Evolutionary conservation across 1,140 invertebrate genomes (phyloP).

Genomic region (Asbolus verrucosus): DNA sequence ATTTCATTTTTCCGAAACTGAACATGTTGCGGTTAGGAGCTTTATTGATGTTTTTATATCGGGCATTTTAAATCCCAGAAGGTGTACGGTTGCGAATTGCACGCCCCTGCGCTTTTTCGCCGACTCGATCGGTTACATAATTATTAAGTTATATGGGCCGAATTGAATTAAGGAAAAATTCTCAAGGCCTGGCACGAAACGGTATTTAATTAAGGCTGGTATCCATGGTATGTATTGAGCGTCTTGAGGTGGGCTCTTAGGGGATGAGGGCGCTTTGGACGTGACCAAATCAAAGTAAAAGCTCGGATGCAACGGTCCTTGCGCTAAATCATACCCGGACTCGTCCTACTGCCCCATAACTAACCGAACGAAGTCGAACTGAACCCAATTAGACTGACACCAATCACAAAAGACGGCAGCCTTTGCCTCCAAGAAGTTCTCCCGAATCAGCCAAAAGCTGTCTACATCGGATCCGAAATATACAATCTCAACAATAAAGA

Average conservation of each 20-base stretch:
- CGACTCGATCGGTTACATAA: conserved; percentile 6
- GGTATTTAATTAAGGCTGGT: conserved; percentile 54
- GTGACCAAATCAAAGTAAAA: conserved; percentile 57
- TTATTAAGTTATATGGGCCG: conserved; percentile 7
- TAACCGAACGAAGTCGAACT: not conserved
- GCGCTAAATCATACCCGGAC: conserved; percentile 28
- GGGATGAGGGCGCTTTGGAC: conserved; percentile 41
- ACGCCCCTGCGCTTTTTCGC: not conserved
- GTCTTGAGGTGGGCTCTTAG: conserved; percentile 40
- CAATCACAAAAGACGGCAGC: no score
- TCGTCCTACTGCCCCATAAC: conserved; percentile 23
- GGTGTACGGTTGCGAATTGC: conserved; percentile 21
- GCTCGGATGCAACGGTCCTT: conserved; percentile 27
- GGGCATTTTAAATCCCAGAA: conserved; percentile 54
- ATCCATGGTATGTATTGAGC: conserved; percentile 47
- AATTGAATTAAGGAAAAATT: conserved; percentile 21
- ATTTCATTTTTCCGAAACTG: conserved; percentile 63
- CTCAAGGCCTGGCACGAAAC: conserved; percentile 37
- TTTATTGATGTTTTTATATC: conserved; percentile 61
- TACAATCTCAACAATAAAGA: no score
- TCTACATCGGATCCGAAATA: no score
- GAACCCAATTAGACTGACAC: not conserved
- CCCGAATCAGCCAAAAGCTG: no score
- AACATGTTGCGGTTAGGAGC: conserved; percentile 61
- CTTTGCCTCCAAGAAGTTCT: no score